Evolutionary conservation across 2,797 vertebrate species (phyloP).

Genomic region (Neosilurus hyrtlii): DNA sequence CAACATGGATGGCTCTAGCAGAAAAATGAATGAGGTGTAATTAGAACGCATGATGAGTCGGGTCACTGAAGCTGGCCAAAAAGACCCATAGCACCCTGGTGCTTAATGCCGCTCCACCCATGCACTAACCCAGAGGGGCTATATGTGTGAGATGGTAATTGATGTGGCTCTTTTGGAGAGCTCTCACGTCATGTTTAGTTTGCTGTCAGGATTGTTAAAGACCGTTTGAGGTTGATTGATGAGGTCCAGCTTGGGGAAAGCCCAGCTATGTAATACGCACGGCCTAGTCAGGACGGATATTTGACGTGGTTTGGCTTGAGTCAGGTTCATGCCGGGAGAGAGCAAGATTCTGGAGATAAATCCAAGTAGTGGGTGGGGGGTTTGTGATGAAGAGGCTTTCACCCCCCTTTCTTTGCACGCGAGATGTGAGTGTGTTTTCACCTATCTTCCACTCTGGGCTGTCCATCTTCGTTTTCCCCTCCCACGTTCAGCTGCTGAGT

Average conservation of each 20-base stretch:
- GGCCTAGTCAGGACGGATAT: constrained; percentile 5
- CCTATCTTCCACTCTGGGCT: constrained; percentile 26
- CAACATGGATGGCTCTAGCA: not conserved
- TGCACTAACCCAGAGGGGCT: constrained; percentile 47
- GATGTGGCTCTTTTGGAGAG: constrained; percentile 56
- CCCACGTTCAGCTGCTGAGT: constrained; percentile 24
- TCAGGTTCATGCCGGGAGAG: constrained; percentile 38
- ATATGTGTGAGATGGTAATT: constrained; percentile 50
- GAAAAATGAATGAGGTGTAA: constrained; percentile 47
- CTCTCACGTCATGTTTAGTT: constrained; percentile 62
- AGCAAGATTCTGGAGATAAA: constrained; percentile 17
- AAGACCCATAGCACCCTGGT: constrained; percentile 45
- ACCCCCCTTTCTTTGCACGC: constrained; percentile 10
- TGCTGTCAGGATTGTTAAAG: constrained; percentile 63
- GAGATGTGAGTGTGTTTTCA: constrained; percentile 4
- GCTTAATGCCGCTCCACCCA: constrained; percentile 38
- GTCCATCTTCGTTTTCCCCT: constrained; percentile 46
- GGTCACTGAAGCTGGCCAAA: constrained; percentile 36
- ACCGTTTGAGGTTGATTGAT: constrained; percentile 68
- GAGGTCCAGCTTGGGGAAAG: constrained; percentile 44
- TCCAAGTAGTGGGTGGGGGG: constrained; percentile 53
- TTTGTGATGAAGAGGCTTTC: constrained; percentile 53
- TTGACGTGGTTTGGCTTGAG: constrained; percentile 38
- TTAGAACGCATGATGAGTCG: constrained; percentile 26
- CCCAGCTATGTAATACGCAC: not conserved